These are phyloP conservation scores for Manis javanica DNA, from an alignment of 2,797 vertebrate genomes.

Conservation along the genomic window DNA sequence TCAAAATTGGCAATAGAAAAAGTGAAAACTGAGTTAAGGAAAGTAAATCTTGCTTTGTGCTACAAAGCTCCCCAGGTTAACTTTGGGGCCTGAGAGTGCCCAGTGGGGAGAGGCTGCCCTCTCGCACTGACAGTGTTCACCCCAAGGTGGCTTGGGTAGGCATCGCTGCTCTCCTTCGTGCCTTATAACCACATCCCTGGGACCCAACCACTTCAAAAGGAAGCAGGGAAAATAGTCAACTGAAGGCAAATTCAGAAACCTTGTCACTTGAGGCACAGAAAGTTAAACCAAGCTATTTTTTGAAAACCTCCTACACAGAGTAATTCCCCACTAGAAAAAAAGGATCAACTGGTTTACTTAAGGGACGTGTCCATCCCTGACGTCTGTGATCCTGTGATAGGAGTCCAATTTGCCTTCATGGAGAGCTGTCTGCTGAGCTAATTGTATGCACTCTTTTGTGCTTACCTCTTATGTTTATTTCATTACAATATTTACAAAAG, in stretches of 20 bases:
- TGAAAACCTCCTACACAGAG: constrained; percentile 49
- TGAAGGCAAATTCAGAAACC: constrained; percentile 47
- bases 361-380: neutral
- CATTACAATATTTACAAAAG: constrained; percentile 83
- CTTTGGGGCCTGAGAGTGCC: neutral
- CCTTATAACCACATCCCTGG: neutral
- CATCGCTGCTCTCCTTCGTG: neutral
- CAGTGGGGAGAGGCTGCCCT: neutral
- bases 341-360: constrained; percentile 71
- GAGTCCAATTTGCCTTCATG: constrained; percentile 52
- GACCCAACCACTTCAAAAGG: neutral
- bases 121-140: neutral
- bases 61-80: neutral
- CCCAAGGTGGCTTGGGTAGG: neutral
- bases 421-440: constrained; percentile 68
- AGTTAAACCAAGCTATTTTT: constrained; percentile 47
- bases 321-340: constrained; percentile 37
- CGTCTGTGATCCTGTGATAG: constrained; percentile 62
- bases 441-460: constrained; percentile 72
- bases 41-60: neutral
- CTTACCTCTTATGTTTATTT: constrained; percentile 81
- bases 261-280: constrained; percentile 38
- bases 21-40: neutral
- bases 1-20: neutral
- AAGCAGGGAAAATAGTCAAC: constrained; percentile 4